Percentiles rank a stretch among this genome's conserved stretches.
Evolutionary conservation across 2,113 vertebrate genomes (phyloP).

Genomic region (Xiphophorus couchianus): DNA sequence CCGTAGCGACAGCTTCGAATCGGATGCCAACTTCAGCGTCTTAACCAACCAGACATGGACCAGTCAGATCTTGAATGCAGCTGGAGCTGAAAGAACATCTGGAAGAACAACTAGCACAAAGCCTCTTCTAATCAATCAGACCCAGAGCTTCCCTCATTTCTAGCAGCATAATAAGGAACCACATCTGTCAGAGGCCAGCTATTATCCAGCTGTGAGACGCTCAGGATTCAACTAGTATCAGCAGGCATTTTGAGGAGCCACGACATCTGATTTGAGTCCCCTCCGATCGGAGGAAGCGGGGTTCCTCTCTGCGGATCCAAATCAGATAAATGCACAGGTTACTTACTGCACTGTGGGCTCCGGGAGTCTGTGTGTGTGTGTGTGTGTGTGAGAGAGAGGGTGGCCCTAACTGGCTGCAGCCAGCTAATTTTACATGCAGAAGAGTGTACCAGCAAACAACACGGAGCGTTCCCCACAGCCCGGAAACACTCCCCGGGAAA

Average conservation of each 20-base stretch:
- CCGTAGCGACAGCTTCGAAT: neutral
- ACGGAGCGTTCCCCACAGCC: neutral
- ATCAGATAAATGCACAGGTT: neutral
- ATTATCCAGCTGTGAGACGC: constrained; percentile 65
- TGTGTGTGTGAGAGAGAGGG: constrained; percentile 28
- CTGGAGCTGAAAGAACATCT: constrained; percentile 21
- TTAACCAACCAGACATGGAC: constrained; percentile 49
- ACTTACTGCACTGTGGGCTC: constrained; percentile 78
- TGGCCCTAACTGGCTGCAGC: constrained; percentile 66
- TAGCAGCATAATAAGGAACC: constrained; percentile 3
- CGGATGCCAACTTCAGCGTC: constrained; percentile 29
- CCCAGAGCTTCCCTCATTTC: neutral
- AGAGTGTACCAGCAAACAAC: constrained; percentile 35
- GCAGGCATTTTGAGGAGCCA: constrained; percentile 19
- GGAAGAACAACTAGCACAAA: neutral
- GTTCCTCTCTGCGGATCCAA: neutral
- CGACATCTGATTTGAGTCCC: neutral
- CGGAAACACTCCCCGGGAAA: constrained; percentile 21
- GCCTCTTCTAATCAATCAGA: neutral
- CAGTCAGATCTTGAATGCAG: constrained; percentile 67
- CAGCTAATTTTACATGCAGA: constrained; percentile 68
- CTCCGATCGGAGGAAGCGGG: neutral
- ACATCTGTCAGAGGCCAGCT: constrained; percentile 37
- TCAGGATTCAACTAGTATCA: constrained; percentile 73
- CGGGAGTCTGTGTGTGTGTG: constrained; percentile 54